Base-by-base conservation (phyloP, 2,797 vertebrate genomes). In the Urocyon cinereoargenteus region DNA sequence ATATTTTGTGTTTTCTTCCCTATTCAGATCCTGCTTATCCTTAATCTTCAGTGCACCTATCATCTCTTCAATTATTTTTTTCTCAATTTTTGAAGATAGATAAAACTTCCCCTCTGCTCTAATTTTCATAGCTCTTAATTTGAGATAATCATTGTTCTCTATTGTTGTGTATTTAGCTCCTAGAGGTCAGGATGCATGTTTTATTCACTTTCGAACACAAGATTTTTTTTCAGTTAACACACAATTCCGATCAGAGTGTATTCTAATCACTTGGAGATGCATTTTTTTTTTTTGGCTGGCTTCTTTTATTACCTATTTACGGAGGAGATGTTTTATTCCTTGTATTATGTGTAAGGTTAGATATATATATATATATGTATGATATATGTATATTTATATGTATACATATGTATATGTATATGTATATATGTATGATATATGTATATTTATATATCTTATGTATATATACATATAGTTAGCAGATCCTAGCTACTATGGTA, bases 381-480 rank as follows among this genome's bases (percentile, higher is more conserved):
- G 24, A 51, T 82, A 96, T 55, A 96, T 97, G 86, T 95, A 57
- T 97, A 89, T 96, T 79, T 96, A 93, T 96, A 86, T 77, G 73
- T 77, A 77, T 96, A 68, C 66, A 70, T 59, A 86, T 45, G 55
- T 73, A 91, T 51, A 59, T 57, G 66, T 49, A 89, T 68, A 87
- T n/a, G 68, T 96, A 70, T 93, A 89, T 75, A 96, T 68, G 34
- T 68, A 94, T 86, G 40, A 53, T 83, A 96, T 57, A 96, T 97
- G 86, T 94, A 55, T 97, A 90, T 96, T 79, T 96, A 93, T 96
- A 83, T 96, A 87, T 97, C 84, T 91, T 96, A 85, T 97, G 92
- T 97, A 94, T 97, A 94, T 91, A 90, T 97, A 97, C 89, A 95
- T 97, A 92, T 92, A 96, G 81, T 97, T 97, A 97, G n/a, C 36